A percentile compares a stretch with the other conserved stretches of the same genome.
These are phyloP conservation scores for Tetrao urogallus DNA, from an alignment of 2,113 vertebrate genomes.

Conservation along the genomic window DNA sequence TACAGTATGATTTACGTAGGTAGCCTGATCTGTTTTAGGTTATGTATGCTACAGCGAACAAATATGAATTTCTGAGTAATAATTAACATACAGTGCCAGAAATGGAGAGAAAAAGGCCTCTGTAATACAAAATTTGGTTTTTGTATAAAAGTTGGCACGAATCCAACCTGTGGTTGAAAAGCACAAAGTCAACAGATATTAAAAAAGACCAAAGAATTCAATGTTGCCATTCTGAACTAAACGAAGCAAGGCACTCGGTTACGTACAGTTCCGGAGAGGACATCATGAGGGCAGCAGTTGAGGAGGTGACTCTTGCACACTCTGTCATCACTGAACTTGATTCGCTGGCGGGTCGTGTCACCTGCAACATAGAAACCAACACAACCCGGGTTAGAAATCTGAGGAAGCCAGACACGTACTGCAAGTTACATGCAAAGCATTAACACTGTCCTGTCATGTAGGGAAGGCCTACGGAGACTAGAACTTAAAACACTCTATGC, in stretches of 20 bases:
- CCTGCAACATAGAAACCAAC: constrained; percentile 83
- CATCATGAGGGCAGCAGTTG: constrained; percentile 98
- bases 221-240: neutral
- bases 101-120: neutral
- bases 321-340: constrained; percentile 97
- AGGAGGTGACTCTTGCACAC: constrained; percentile 99
- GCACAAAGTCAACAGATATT: neutral
- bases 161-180: neutral
- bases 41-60: neutral
- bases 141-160: neutral
- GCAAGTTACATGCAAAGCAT: constrained; percentile 56
- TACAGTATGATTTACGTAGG: accelerated
- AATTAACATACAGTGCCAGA: neutral
- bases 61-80: neutral
- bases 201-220: neutral
- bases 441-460: constrained; percentile 1
- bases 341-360: constrained; percentile 94
- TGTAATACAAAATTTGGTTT: neutral
- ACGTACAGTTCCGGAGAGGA: constrained; percentile 97
- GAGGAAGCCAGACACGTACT: neutral
- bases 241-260: neutral
- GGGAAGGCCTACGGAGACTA: constrained; percentile 1
- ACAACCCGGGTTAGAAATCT: constrained; percentile 72
- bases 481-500: constrained; percentile 50
- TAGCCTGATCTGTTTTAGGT: accelerated